These are phyloP conservation scores for Aleadryas rufinucha DNA, from an alignment of 2,113 vertebrate species.

Conservation along the genomic window DNA sequence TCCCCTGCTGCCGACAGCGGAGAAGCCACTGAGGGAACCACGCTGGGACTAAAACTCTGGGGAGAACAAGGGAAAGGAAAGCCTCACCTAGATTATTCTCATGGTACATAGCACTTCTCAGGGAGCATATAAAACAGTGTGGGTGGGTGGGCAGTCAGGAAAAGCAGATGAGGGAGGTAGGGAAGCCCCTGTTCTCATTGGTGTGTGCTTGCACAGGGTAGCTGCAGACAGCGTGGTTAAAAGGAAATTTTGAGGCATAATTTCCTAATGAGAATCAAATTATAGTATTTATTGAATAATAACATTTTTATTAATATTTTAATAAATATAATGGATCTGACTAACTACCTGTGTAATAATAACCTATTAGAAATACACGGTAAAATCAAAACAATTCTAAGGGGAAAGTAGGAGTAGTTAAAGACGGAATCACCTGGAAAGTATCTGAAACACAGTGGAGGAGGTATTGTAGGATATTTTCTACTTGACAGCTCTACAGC, in stretches of 20 bases:
- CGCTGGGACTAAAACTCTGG: accelerated
- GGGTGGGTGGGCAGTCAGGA: not conserved
- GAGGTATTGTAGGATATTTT: not conserved
- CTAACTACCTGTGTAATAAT: not conserved
- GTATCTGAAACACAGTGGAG: not conserved
- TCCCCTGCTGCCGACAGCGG: accelerated
- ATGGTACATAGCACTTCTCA: not conserved
- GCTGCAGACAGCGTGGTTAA: not conserved
- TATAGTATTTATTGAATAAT: not conserved
- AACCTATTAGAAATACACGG: not conserved
- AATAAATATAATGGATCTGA: not conserved
- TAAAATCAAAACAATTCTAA: not conserved
- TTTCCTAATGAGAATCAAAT: not conserved
- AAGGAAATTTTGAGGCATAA: not conserved
- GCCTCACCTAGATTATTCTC: not conserved
- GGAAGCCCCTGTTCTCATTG: accelerated
- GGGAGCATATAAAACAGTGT: not conserved
- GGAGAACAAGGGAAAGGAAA: not conserved
- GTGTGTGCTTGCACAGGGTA: accelerated
- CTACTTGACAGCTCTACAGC: not conserved
- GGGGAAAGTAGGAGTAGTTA: not conserved
- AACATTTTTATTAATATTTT: not conserved
- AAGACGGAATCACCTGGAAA: not conserved
- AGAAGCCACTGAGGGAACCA: not conserved
- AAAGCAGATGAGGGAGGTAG: not conserved